Conservation (phyloP, 35 echinoderm and acorn worm genomes). For the Strongylocentrotus purpuratus region DNA sequence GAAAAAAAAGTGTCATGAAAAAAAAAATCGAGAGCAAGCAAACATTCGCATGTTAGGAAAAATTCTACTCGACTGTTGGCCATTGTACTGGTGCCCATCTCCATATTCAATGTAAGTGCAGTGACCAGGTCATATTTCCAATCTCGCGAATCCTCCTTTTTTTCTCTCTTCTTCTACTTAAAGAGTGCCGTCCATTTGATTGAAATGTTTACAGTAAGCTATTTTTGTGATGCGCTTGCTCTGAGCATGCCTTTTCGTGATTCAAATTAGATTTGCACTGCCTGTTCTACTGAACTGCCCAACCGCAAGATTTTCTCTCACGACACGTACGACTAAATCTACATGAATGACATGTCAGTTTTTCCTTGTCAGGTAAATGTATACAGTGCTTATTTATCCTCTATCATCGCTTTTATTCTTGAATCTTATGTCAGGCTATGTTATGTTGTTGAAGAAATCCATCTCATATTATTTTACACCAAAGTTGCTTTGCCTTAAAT, state of each 20-base stretch:
- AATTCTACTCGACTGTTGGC: background rate
- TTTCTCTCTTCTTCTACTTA: slow-evolving; percentile 27
- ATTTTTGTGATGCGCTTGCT: slow-evolving; percentile 31
- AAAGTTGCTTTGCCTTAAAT: no score
- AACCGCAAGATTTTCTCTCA: background rate
- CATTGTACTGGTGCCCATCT: background rate
- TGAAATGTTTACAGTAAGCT: slow-evolving; percentile 51
- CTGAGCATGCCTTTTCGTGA: slow-evolving; percentile 22
- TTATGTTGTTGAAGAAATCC: background rate
- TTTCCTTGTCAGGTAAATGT: background rate
- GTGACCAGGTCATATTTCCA: slow-evolving; percentile 42
- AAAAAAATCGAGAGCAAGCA: background rate
- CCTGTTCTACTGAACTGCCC: background rate
- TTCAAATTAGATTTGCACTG: slow-evolving; percentile 48
- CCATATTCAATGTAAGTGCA: slow-evolving; percentile 30
- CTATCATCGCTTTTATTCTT: background rate
- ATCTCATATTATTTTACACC: no score
- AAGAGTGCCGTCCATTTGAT: slow-evolving; percentile 26
- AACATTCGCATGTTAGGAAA: background rate
- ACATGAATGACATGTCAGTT: background rate
- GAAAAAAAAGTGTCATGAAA: no score
- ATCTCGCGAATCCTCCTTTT: slow-evolving; percentile 21
- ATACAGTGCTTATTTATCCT: background rate
- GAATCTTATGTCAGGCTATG: background rate
- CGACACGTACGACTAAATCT: background rate